Percentiles rank a stretch among this genome's conserved stretches.
Evolutionary conservation across 2,113 vertebrate species (phyloP).

Genomic region (Chloropsis cyanopogon): DNA sequence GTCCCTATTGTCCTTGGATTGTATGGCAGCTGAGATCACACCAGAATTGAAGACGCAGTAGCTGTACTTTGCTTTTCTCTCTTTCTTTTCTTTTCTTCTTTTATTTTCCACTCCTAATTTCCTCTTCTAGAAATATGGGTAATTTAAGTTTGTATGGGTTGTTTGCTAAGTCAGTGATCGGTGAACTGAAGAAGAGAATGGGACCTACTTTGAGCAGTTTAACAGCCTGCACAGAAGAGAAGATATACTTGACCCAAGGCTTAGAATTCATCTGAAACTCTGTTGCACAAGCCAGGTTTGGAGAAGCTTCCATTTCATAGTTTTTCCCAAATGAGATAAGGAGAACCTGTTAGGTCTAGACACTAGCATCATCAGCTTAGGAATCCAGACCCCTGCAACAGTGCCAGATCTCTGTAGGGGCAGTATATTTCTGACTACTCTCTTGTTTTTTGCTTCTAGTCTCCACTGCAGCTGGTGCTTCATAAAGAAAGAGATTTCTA

Average conservation of each 20-base stretch:
- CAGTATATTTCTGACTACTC: not conserved
- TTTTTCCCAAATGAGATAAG: not conserved
- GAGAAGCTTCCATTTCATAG: not conserved
- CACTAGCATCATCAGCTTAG: accelerated
- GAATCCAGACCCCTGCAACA: not conserved
- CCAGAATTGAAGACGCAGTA: accelerated
- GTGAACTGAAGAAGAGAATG: not conserved
- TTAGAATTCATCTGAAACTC: not conserved
- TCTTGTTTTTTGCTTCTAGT: not conserved
- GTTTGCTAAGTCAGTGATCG: accelerated
- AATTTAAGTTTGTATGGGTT: not conserved
- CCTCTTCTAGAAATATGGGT: not conserved
- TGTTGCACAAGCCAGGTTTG: not conserved
- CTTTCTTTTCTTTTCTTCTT: not conserved
- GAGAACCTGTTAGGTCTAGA: not conserved
- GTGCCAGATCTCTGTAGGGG: not conserved
- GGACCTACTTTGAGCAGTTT: not conserved
- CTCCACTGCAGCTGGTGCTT: not conserved
- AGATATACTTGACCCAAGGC: not conserved
- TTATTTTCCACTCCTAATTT: not conserved
- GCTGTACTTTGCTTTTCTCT: not conserved
- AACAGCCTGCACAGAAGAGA: not conserved
- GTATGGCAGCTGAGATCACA: not conserved
- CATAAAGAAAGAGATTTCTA: not conserved
- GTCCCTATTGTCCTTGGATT: not conserved